A percentile compares a stretch with the other conserved stretches of the same genome.
Conservation (phyloP, 2,113 vertebrate species). For the Otolemur garnettii region DNA sequence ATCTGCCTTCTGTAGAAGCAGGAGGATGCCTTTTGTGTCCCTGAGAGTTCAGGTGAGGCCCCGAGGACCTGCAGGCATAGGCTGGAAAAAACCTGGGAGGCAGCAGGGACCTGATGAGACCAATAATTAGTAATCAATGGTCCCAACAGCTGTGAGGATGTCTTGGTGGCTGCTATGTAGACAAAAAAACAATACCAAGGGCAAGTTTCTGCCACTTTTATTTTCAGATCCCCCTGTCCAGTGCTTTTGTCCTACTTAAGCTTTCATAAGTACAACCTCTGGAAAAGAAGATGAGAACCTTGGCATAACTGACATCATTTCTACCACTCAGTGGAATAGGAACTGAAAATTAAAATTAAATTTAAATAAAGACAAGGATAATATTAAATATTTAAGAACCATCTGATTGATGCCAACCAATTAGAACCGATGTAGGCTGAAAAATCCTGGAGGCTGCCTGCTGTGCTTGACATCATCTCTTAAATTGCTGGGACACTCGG, state of each 20-base stretch:
- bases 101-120: neutral
- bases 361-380: constrained; percentile 11
- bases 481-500: neutral
- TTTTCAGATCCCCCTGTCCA: neutral
- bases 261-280: neutral
- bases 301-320: constrained; percentile 8
- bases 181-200: neutral
- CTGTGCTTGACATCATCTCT: neutral
- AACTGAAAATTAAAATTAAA: constrained; percentile 16
- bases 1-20: neutral
- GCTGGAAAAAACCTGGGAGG: neutral
- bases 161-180: neutral
- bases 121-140: neutral
- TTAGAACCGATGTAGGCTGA: neutral
- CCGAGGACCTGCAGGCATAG: neutral
- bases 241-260: neutral
- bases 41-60: neutral
- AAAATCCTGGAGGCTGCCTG: neutral
- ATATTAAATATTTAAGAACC: constrained; percentile 15
- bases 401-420: neutral
- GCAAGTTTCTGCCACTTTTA: neutral
- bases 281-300: neutral
- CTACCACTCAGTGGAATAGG: neutral
- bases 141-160: neutral
- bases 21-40: neutral